These are phyloP conservation scores for Bilobella aurantiaca DNA, from an alignment of 1,140 invertebrate genomes.

Conservation along the genomic window DNA sequence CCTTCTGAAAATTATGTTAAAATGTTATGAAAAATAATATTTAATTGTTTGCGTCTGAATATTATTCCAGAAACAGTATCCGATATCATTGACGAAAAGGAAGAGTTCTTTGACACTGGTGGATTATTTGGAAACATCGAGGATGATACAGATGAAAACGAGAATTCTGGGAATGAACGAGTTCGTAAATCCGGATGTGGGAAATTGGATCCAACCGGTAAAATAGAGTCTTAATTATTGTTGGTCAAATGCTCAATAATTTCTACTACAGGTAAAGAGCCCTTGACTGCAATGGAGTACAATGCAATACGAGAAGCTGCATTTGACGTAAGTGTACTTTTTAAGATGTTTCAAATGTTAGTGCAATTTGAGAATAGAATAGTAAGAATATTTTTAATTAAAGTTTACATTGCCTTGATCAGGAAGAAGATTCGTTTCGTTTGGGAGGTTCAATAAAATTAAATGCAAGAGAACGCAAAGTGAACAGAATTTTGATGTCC, in stretches of 20 bases:
- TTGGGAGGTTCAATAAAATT: background rate
- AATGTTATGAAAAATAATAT: too few species aligned
- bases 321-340: background rate
- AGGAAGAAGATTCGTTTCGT: background rate
- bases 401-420: background rate
- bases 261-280: background rate
- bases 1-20: too few species aligned
- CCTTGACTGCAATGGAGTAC: background rate
- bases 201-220: background rate
- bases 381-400: background rate
- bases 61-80: too few species aligned
- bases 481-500: slow-evolving; percentile 55
- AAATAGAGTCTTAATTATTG: background rate
- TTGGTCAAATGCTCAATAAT: background rate
- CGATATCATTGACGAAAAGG: too few species aligned
- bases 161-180: background rate
- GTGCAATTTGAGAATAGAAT: too few species aligned
- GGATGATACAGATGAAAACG: background rate
- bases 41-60: too few species aligned
- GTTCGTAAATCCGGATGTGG: background rate
- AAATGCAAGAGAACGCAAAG: slow-evolving; percentile 30
- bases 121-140: background rate
- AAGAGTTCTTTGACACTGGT: too few species aligned
- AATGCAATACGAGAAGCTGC: background rate
- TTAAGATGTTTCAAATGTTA: background rate